phyloP scores from a whole-genome alignment of 1,140 invertebrate species.

The Monochamus saltuarius region DNA sequence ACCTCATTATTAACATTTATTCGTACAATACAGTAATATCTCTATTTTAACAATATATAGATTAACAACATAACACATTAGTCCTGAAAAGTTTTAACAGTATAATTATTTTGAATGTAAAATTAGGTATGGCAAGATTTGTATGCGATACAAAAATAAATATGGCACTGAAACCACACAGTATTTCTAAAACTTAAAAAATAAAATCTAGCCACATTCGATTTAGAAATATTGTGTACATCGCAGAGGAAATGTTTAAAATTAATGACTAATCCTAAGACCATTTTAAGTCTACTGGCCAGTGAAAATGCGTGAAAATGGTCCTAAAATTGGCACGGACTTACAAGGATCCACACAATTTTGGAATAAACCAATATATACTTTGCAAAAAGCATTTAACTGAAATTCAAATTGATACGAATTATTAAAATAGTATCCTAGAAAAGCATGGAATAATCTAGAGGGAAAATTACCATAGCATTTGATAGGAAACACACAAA shows the following conservation, averaged over 20 bases:
- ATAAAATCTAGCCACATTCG: background rate
- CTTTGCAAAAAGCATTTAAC: no score
- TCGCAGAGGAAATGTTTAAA: no score
- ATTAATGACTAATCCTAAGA: slow-evolving; percentile 3
- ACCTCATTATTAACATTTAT: slow-evolving; percentile 23
- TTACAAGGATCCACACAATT: no score
- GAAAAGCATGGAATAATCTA: no score
- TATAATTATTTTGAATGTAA: slow-evolving; percentile 19
- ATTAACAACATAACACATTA: slow-evolving; percentile 19
- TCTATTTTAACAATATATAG: slow-evolving; percentile 26
- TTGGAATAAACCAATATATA: no score
- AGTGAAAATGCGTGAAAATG: no score
- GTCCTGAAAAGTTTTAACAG: slow-evolving; percentile 17
- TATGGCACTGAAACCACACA: slow-evolving; percentile 27
- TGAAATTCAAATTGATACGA: no score
- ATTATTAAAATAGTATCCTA: no score
- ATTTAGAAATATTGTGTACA: no score
- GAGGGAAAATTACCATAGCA: no score
- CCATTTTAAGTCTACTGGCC: background rate
- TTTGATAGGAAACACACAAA: no score
- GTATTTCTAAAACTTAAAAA: slow-evolving; percentile 14
- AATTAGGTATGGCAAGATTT: slow-evolving; percentile 33
- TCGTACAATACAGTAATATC: slow-evolving; percentile 24
- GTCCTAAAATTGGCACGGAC: no score
- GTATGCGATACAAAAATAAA: slow-evolving; percentile 26